These are phyloP conservation scores for Drosophila sp. DNA, from an alignment of 1,140 invertebrate species.

Conservation along the genomic window DNA sequence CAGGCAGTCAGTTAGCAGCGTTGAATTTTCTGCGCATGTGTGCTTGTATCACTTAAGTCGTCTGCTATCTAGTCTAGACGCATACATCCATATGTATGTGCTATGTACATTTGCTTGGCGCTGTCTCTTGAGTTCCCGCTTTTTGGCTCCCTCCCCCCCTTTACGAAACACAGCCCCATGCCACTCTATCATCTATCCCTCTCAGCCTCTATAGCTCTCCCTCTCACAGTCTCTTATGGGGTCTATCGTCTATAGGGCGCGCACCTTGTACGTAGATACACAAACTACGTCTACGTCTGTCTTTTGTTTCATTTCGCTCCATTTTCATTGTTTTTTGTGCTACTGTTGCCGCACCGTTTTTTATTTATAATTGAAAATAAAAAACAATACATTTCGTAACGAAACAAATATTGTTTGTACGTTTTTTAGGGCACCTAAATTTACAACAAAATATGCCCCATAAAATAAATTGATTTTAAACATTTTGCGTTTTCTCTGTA, in stretches of 20 bases:
- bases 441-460: conserved; percentile 14
- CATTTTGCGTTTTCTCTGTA: background rate
- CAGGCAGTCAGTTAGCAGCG: conserved; percentile 15
- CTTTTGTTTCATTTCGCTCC: conserved; percentile 18
- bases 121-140: background rate
- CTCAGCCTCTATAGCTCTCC: background rate
- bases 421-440: background rate
- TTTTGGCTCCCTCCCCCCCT: background rate
- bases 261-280: conserved; percentile 1
- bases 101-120: conserved; percentile 9
- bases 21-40: conserved; percentile 61
- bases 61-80: conserved; percentile 80
- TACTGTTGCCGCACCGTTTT: conserved; percentile 27
- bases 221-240: background rate
- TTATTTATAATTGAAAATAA: conserved; percentile 38
- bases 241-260: conserved; percentile 10
- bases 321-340: conserved; percentile 45
- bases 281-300: too few species aligned
- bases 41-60: conserved; percentile 79
- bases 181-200: background rate
- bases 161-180: background rate
- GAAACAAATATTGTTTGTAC: conserved; percentile 1
- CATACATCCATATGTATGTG: conserved; percentile 41
- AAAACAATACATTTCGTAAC: conserved; percentile 12
- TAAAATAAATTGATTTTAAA: conserved; percentile 19